Base-by-base conservation (phyloP, 2,888 invertebrate genomes). In the Rhamnusium bicolor region DNA sequence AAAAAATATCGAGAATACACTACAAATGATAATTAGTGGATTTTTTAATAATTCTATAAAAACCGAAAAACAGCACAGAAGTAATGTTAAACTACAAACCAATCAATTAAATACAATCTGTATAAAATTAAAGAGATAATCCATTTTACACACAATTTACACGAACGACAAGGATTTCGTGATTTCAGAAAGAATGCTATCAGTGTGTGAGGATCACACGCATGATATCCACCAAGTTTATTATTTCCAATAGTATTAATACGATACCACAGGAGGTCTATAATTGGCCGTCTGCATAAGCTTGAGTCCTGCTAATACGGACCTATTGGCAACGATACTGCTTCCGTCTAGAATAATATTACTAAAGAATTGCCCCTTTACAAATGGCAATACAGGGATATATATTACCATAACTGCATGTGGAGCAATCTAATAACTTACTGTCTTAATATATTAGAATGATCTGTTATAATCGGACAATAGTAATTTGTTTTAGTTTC, bases 201-300 rank as follows among this genome's bases (percentile, higher is more conserved):
- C 56, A 29, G 7, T 32, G 58, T 32, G 32, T 16, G 58, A 32
- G 58, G 12, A 58, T 32, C 32, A 12, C 32, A 58, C 32, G 58
- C 58, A 32, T 58, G 32, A 58, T 32, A 58, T 16, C 29, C 32
- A 58, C 58, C 12, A 32, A 24, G 47, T 47, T 51, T 29, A 51
- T 63, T 63, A 63, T 63, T 27, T 16, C 10, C 18, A 63, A 63
- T 49, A 63, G 49, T 47, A n/a, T 63, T 16, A 63, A 63, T 63
- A 51, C 29, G 49, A 27, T 63, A 14, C 63, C 63, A 63, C 63
- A 51, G 63, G 63, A 63, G 63, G 63, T 63, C 63, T 63, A 51
- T 63, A 63, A 63, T 63, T 49, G 63, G 63, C 49, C 63, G 47
- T 51, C 51, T 63, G 49, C 63, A 63, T 63, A 63, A 27, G 14